A percentile compares a stretch with the other conserved stretches of the same genome.
Evolutionary conservation across 2,888 invertebrate genomes (phyloP).

Genomic region (Mylabris sibirica): DNA sequence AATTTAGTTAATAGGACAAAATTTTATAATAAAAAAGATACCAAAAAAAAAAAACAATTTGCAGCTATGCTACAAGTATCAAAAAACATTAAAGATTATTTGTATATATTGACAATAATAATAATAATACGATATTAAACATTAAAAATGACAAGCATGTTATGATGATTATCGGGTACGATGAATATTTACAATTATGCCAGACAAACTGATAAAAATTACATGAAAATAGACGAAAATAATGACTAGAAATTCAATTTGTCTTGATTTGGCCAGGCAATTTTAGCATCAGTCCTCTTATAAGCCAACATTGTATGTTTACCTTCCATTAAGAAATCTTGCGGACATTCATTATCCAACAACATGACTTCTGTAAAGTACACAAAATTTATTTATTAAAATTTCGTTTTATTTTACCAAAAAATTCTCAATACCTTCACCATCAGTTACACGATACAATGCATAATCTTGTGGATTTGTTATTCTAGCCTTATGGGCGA

Average conservation of each 20-base stretch:
- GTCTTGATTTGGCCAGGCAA: conserved; percentile 87
- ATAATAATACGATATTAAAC: conserved; percentile 28
- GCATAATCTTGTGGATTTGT: conserved; percentile 97
- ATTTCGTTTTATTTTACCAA: too few relatives aligned
- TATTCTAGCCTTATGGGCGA: conserved; percentile 93
- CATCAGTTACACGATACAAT: conserved; percentile 87
- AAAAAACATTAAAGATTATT: conserved; percentile 35
- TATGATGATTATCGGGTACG: conserved; percentile 4
- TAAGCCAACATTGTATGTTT: conserved; percentile 93
- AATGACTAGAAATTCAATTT: conserved; percentile 51
- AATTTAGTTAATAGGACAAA: conserved; percentile 27
- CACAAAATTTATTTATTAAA: conserved; percentile 4
- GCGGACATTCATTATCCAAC: conserved; percentile 88
- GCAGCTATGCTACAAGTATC: conserved; percentile 50
- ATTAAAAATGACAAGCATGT: conserved; percentile 34
- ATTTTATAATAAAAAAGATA: not conserved
- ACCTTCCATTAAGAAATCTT: conserved; percentile 79
- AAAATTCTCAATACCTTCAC: conserved; percentile 90
- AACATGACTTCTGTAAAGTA: conserved; percentile 85
- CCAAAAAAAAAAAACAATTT: conserved; percentile 34
- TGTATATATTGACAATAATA: conserved; percentile 1
- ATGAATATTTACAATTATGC: conserved; percentile 24
- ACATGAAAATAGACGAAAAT: not conserved
- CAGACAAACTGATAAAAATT: conserved; percentile 24
- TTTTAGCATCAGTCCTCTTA: conserved; percentile 95